phyloP scores from a whole-genome alignment of 2,797 vertebrate genomes.

The Caiman crocodilus region DNA sequence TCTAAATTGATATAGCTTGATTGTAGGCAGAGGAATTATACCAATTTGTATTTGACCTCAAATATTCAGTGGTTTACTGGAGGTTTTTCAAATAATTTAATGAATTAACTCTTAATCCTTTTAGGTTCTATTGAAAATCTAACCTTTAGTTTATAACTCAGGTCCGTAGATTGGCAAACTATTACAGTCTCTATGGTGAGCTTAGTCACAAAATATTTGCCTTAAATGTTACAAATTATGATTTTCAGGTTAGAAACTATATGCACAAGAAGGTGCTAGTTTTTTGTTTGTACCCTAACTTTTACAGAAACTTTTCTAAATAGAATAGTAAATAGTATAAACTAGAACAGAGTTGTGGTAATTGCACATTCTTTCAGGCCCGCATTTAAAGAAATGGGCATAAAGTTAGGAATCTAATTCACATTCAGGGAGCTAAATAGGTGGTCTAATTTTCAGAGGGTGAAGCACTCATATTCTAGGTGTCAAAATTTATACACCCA shows the following conservation, averaged over 20 bases:
- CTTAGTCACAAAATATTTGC: background rate
- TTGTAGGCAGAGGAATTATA: background rate
- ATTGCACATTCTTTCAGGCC: background rate
- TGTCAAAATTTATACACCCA: background rate
- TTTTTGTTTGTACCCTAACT: background rate
- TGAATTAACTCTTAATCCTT: background rate
- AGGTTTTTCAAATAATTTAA: background rate
- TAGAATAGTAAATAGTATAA: background rate
- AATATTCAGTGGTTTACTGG: background rate
- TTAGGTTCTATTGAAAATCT: background rate
- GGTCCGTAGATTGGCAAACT: too few relatives aligned
- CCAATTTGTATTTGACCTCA: background rate
- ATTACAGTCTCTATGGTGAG: background rate
- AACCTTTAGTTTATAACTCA: background rate
- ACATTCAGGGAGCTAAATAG: background rate
- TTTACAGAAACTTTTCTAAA: background rate
- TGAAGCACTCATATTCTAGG: background rate
- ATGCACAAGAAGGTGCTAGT: background rate
- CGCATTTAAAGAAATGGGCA: background rate
- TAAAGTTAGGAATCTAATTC: background rate
- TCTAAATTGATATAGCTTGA: background rate
- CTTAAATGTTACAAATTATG: background rate
- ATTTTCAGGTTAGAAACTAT: background rate
- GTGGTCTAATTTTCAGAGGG: background rate
- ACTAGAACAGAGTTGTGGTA: background rate